Evolutionary conservation across 1,140 invertebrate species (phyloP).

Genomic region (Drosophila suzukii): DNA sequence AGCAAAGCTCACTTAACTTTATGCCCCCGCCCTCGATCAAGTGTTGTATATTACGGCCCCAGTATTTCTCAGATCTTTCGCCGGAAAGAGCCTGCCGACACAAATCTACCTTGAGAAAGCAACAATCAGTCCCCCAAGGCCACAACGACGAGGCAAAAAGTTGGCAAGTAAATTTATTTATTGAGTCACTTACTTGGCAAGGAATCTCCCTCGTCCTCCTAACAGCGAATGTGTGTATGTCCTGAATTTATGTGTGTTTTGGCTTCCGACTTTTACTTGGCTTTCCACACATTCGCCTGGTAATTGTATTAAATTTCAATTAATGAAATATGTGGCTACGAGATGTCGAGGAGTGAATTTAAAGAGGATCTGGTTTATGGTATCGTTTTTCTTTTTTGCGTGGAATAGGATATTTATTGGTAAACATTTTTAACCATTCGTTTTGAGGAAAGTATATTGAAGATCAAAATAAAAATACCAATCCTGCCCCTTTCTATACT

Average conservation of each 20-base stretch:
- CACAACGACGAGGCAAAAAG: conserved; percentile 23
- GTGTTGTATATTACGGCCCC: conserved; percentile 31
- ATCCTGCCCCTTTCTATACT: too few relatives aligned
- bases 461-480: too few relatives aligned
- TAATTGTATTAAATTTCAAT: conserved; percentile 83
- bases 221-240: conserved; percentile 14
- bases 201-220: conserved; percentile 13
- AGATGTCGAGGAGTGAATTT: conserved; percentile 12
- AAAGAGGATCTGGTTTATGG: not conserved
- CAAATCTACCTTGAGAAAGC: conserved; percentile 43
- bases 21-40: conserved; percentile 23
- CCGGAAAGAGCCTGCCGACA: conserved; percentile 4
- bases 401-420: not conserved
- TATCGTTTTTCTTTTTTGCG: not conserved
- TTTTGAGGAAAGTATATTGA: too few relatives aligned
- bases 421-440: too few relatives aligned
- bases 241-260: conserved; percentile 56
- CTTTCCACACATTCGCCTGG: conserved; percentile 48
- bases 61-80: conserved; percentile 41
- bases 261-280: conserved; percentile 63
- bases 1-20: conserved; percentile 33
- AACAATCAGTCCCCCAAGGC: conserved; percentile 51
- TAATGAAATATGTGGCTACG: conserved; percentile 56
- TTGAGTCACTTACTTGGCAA: conserved; percentile 73
- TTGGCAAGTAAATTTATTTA: conserved; percentile 74